Conservation (phyloP, 2,113 vertebrate genomes). For the Strix aluco region DNA sequence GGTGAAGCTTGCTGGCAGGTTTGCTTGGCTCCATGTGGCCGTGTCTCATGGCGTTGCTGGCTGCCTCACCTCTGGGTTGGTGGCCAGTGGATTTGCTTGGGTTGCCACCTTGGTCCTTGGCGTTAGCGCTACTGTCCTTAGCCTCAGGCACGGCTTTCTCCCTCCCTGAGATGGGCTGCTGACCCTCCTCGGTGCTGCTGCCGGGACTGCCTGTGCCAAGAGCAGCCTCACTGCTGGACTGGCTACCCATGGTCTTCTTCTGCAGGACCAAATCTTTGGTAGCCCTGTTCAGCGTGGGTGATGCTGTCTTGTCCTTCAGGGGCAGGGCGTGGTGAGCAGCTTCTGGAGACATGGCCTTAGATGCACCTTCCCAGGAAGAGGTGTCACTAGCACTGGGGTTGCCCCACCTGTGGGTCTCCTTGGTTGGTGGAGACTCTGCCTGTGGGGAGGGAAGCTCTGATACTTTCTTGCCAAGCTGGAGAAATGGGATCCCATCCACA, state of each 20-base stretch:
- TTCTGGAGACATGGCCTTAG: neutral
- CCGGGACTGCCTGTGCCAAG: rapidly evolving
- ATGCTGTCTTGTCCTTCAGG: conserved; percentile 23
- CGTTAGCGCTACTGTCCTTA: conserved; percentile 20
- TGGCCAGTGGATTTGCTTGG: conserved; percentile 47
- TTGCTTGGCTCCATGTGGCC: neutral
- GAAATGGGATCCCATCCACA: neutral
- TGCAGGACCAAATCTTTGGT: neutral
- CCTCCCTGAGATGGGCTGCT: conserved; percentile 18
- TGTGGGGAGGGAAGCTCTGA: neutral
- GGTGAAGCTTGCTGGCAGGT: conserved; percentile 49
- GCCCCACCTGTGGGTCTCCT: neutral
- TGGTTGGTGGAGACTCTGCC: neutral
- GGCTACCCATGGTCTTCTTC: neutral
- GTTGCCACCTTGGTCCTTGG: conserved; percentile 25
- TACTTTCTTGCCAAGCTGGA: conserved; percentile 18
- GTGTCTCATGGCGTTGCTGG: conserved; percentile 53
- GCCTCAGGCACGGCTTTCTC: conserved; percentile 67
- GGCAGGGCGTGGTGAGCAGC: neutral
- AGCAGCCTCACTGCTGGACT: neutral
- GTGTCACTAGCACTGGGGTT: neutral
- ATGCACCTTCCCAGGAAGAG: conserved; percentile 13
- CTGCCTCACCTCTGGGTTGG: conserved; percentile 65
- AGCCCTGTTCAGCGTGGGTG: neutral
- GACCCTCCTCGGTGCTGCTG: neutral